These are phyloP conservation scores for Paracyclopina nana DNA, from an alignment of 1,140 invertebrate genomes.

Conservation along the genomic window DNA sequence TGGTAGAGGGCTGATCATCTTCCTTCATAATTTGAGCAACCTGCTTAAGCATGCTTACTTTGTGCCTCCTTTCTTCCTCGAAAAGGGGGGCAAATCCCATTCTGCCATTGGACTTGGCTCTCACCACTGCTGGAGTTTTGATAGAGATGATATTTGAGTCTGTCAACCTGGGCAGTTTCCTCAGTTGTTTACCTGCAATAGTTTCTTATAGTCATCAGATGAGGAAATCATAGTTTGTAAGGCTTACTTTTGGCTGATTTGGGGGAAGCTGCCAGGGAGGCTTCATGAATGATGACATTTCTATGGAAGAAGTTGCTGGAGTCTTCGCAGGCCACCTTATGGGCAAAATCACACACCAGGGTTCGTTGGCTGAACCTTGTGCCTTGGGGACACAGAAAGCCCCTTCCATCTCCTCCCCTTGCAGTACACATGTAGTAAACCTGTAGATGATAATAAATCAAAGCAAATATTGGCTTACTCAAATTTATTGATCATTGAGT, in stretches of 20 bases:
- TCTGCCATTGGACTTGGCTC: not conserved
- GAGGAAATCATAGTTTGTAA: too few relatives aligned
- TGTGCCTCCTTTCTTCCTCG: not conserved
- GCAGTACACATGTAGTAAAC: conserved; percentile 72
- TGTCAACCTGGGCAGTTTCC: too few relatives aligned
- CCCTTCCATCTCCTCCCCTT: conserved; percentile 49
- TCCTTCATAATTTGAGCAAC: too few relatives aligned
- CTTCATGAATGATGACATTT: not conserved
- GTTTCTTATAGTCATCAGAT: too few relatives aligned
- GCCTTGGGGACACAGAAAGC: conserved; percentile 64
- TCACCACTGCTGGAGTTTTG: too few relatives aligned
- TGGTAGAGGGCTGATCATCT: too few relatives aligned
- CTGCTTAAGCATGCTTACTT: too few relatives aligned
- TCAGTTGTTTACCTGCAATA: too few relatives aligned
- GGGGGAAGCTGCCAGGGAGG: too few relatives aligned
- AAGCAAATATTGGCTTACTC: not conserved
- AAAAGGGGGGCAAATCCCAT: not conserved
- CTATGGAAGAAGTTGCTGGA: not conserved
- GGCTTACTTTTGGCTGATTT: too few relatives aligned
- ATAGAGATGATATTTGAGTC: too few relatives aligned
- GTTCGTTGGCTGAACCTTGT: conserved; percentile 59
- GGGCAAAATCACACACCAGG: conserved; percentile 31
- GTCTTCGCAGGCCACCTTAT: not conserved
- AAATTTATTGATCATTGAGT: too few relatives aligned
- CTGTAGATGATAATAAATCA: conserved; percentile 26